phyloP scores from a whole-genome alignment of 2,888 invertebrate genomes.

The Perdita meconis region DNA sequence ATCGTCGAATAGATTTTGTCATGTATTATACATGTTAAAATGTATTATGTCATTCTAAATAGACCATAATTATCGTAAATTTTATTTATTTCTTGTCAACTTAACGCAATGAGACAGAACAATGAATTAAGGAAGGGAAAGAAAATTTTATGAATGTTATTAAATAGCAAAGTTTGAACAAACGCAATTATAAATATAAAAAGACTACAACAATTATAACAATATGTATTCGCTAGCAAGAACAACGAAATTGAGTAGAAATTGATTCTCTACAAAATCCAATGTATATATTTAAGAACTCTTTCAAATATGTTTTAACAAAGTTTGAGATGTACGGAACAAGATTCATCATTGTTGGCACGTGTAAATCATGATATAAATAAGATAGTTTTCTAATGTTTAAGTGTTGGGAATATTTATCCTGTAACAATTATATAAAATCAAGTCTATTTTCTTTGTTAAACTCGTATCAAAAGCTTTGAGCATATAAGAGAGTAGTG shows the following conservation, averaged over 20 bases:
- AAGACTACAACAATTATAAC: constrained; percentile 1
- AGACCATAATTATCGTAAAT: constrained; percentile 10
- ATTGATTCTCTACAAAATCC: constrained; percentile 12
- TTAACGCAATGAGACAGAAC: constrained; percentile 11
- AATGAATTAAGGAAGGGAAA: constrained; percentile 33
- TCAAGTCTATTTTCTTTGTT: constrained; percentile 26
- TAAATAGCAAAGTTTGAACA: constrained; percentile 29
- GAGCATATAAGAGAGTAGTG: constrained; percentile 27
- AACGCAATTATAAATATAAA: constrained; percentile 18
- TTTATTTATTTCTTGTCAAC: neutral
- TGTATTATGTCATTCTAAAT: constrained; percentile 11
- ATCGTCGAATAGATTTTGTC: constrained; percentile 18
- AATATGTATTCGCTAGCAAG: neutral
- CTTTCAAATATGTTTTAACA: constrained; percentile 31
- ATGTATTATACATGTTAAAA: constrained; percentile 39
- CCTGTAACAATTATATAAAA: constrained; percentile 24
- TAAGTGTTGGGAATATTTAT: constrained; percentile 9
- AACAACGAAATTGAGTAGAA: constrained; percentile 8
- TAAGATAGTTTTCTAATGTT: constrained; percentile 14
- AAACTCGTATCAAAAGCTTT: constrained; percentile 38
- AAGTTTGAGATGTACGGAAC: constrained; percentile 11
- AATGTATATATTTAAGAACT: neutral
- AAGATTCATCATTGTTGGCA: constrained; percentile 45
- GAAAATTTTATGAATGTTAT: constrained; percentile 18
- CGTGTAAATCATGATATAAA: constrained; percentile 42